These are phyloP conservation scores for Lateolabrax maculatus DNA, from an alignment of 2,797 vertebrate species.

Conservation along the genomic window DNA sequence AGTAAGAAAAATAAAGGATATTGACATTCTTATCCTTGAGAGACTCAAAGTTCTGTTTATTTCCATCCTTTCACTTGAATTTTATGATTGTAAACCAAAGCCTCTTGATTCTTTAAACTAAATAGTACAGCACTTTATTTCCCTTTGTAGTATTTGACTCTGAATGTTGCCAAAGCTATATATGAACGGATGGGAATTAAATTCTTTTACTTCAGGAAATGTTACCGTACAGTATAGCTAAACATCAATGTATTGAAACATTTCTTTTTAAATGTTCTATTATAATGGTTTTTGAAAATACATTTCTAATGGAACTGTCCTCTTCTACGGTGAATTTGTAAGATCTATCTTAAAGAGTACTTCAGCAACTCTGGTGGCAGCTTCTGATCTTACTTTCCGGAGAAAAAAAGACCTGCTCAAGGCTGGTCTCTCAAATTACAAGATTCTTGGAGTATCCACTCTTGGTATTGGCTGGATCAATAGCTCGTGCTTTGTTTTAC, in stretches of 20 bases:
- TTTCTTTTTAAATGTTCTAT: background rate
- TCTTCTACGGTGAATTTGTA: conserved; percentile 38
- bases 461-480: conserved; percentile 41
- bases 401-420: conserved; percentile 21
- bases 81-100: background rate
- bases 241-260: background rate
- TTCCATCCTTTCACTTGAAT: conserved; percentile 3
- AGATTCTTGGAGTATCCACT: conserved; percentile 43
- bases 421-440: conserved; percentile 56
- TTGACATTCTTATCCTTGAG: background rate
- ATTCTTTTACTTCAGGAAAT: conserved; percentile 1
- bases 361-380: conserved; percentile 41
- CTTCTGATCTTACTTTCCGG: conserved; percentile 31
- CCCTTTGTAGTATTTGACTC: background rate
- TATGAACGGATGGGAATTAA: background rate
- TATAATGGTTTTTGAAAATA: background rate
- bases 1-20: background rate
- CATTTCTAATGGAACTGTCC: conserved; percentile 10
- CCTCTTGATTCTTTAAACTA: conserved; percentile 3
- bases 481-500: conserved; percentile 48
- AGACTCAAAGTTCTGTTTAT: background rate
- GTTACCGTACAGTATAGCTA: background rate
- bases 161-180: too few species aligned
- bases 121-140: conserved; percentile 9
- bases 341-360: conserved; percentile 49